These are phyloP conservation scores for Balearica regulorum DNA, from an alignment of 2,797 vertebrate genomes.

Conservation along the genomic window DNA sequence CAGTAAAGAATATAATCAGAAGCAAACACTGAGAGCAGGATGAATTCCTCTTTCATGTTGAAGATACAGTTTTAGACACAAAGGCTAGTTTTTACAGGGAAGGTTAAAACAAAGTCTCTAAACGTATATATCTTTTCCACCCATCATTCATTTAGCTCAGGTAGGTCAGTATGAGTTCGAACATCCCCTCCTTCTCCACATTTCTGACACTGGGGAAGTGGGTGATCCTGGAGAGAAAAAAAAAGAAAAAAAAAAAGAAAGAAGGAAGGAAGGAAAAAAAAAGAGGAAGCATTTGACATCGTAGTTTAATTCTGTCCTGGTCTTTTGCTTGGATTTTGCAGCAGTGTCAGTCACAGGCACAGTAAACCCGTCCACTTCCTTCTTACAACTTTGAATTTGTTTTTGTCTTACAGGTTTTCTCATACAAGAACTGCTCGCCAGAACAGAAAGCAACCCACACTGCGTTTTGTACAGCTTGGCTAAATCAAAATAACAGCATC, in stretches of 20 bases:
- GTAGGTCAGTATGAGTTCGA: not conserved
- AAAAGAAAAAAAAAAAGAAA: not conserved
- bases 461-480: not conserved
- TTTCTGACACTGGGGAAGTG: not conserved
- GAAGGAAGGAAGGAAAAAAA: too few relatives aligned
- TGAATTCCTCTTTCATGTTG: not conserved
- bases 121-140: not conserved
- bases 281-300: not conserved
- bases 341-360: not conserved
- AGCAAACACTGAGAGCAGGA: not conserved
- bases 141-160: not conserved
- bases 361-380: not conserved
- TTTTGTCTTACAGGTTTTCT: not conserved
- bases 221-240: not conserved
- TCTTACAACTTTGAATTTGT: not conserved
- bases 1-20: not conserved
- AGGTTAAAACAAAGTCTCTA: not conserved
- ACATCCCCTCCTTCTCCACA: not conserved
- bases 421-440: not conserved
- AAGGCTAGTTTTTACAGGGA: not conserved
- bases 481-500: slow-evolving; percentile 63
- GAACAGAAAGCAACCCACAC: not conserved
- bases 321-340: slow-evolving; percentile 8
- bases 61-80: not conserved
- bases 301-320: not conserved